Conservation (phyloP, 37 sponge, comb jelly and placozoan genomes). For the Haliclona indistincta region DNA sequence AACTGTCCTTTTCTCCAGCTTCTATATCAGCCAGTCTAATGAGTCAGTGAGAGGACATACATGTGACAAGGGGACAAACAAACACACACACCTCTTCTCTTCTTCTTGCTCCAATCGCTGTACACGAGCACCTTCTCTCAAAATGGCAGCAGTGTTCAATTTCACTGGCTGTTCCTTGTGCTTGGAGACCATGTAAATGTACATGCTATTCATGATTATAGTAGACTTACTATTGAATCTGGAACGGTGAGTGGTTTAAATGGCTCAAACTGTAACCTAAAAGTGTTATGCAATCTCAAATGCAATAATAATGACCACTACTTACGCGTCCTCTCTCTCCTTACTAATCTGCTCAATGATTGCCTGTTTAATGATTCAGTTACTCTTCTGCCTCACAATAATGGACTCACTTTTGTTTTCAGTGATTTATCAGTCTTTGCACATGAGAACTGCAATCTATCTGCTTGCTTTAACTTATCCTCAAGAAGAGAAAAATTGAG, state of each 20-base stretch:
- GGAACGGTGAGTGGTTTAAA: slow-evolving; percentile 35
- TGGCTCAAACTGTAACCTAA: slow-evolving; percentile 36
- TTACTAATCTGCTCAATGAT: slow-evolving; percentile 53
- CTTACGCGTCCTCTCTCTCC: slow-evolving; percentile 65
- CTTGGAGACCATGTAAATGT: neutral
- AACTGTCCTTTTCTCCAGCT: slow-evolving; percentile 80
- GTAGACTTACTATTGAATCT: slow-evolving; percentile 14
- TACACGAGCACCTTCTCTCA: slow-evolving; percentile 92
- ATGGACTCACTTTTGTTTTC: slow-evolving; percentile 60
- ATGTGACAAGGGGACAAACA: neutral
- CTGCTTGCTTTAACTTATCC: slow-evolving; percentile 52
- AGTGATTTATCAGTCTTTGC: slow-evolving; percentile 76
- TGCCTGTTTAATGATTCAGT: slow-evolving; percentile 9
- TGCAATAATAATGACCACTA: neutral
- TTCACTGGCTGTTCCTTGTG: slow-evolving; percentile 75
- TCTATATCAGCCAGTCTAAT: slow-evolving; percentile 73
- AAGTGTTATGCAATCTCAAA: neutral
- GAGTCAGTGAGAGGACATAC: neutral
- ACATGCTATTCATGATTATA: neutral
- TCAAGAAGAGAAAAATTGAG: slow-evolving; percentile 4
- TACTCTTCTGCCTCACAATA: neutral
- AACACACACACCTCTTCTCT: slow-evolving; percentile 58
- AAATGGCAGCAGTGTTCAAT: slow-evolving; percentile 91
- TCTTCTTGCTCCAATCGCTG: slow-evolving; percentile 78
- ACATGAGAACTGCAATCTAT: slow-evolving; percentile 60